Percentiles rank a stretch among this genome's conserved stretches.
phyloP scores from a whole-genome alignment of 2,888 invertebrate genomes.

The Oscheius onirici region DNA sequence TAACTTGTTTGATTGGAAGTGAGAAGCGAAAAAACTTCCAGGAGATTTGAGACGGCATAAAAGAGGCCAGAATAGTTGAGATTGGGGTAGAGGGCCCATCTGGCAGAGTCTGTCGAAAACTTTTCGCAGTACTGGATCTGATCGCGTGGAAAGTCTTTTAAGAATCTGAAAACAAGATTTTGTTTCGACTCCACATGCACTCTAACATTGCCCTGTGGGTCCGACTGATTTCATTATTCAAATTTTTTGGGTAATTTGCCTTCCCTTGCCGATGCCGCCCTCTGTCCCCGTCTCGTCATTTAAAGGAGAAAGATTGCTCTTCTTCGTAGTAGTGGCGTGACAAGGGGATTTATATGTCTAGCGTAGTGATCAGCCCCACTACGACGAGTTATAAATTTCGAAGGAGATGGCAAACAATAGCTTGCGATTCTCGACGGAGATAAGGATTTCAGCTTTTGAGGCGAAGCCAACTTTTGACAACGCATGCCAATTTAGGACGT shows the following conservation, averaged over 20 bases:
- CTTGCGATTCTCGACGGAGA: no score
- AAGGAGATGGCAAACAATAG: no score
- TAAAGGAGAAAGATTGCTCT: not conserved
- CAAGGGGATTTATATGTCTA: no score
- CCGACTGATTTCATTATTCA: conserved; percentile 11
- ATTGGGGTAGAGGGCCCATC: conserved; percentile 92
- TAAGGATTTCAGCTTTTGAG: no score
- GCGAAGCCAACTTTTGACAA: no score
- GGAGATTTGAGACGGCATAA: conserved; percentile 86
- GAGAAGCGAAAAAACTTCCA: conserved; percentile 91
- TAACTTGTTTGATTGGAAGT: conserved; percentile 79
- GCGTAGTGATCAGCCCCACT: no score
- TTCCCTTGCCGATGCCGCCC: not conserved
- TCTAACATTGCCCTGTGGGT: not conserved
- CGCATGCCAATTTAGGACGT: no score
- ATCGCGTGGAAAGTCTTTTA: conserved; percentile 84
- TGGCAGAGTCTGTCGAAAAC: conserved; percentile 76
- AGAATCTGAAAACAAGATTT: conserved; percentile 85
- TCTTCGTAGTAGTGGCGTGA: no score
- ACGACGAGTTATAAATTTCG: no score
- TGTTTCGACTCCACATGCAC: not conserved
- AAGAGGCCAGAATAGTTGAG: conserved; percentile 95
- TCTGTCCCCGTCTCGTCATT: not conserved
- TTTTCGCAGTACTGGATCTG: conserved; percentile 60
- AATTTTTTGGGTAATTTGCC: not conserved